Conservation (phyloP, 2,797 vertebrate genomes). For the Petrocephalus sullivani region DNA sequence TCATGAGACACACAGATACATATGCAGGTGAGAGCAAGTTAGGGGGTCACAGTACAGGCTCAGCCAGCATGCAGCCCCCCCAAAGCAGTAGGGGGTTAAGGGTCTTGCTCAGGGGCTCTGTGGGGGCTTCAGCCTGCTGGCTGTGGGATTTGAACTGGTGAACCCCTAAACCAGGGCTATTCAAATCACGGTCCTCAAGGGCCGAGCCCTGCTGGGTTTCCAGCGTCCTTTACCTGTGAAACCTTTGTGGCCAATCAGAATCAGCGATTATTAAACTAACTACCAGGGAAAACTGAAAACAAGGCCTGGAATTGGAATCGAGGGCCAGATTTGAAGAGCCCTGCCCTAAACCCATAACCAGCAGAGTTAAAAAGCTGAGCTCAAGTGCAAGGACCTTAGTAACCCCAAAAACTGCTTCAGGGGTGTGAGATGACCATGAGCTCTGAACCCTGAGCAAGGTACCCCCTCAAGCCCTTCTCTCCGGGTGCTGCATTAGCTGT, state of each 20-base stretch:
- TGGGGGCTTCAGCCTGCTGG: not conserved
- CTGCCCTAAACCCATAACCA: not conserved
- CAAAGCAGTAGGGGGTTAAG: not conserved
- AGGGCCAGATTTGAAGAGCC: no score
- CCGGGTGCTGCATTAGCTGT: no score
- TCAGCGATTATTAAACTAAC: no score
- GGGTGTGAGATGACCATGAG: not conserved
- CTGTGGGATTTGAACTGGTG: not conserved
- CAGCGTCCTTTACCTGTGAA: no score
- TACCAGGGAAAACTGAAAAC: no score
- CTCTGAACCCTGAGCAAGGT: not conserved
- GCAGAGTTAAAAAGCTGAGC: not conserved
- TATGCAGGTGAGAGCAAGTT: not conserved
- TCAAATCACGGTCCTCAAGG: no score
- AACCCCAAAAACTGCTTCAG: not conserved
- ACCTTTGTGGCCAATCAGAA: no score
- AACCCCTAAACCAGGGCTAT: not conserved
- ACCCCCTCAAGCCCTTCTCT: no score
- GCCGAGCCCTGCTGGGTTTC: no score
- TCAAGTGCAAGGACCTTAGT: not conserved
- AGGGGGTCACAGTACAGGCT: not conserved
- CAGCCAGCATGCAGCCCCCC: not conserved
- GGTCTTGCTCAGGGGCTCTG: not conserved
- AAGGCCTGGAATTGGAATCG: no score
- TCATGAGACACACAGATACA: not conserved